Percentiles rank a stretch among this genome's conserved stretches.
phyloP scores from a whole-genome alignment of 2,113 vertebrate genomes.

The Triplophysa rosa region DNA sequence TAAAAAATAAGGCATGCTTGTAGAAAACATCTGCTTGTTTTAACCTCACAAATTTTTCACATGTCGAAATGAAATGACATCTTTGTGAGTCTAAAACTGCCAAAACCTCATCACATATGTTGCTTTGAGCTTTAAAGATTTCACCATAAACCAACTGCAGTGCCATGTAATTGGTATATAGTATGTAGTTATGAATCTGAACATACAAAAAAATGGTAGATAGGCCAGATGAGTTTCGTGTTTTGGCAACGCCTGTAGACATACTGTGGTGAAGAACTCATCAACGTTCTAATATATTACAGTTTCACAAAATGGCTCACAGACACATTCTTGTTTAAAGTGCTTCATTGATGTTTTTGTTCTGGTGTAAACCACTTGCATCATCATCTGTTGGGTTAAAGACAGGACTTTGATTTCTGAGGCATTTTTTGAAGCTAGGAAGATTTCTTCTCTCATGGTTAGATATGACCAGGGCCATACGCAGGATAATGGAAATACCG shows the following conservation, averaged over 20 bases:
- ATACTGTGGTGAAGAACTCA: no score
- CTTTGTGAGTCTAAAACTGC: neutral
- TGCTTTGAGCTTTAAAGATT: neutral
- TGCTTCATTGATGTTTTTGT: neutral
- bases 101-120: neutral
- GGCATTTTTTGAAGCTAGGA: no score
- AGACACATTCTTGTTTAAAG: neutral
- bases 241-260: neutral
- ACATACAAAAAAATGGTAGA: neutral
- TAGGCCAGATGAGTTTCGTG: neutral
- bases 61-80: slow-evolving; percentile 3
- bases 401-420: neutral
- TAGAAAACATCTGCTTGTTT: neutral
- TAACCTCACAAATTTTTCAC: neutral
- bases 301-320: neutral
- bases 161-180: neutral
- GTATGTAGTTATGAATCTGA: slow-evolving; percentile 9
- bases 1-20: neutral
- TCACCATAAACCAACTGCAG: neutral
- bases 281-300: no score
- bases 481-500: no score
- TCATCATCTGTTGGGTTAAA: slow-evolving; percentile 1
- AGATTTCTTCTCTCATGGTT: no score
- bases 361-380: neutral
- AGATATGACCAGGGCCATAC: no score